Evolutionary conservation across 64 coral and sea anemone genomes (phyloP).

Genomic region (Cladopsammia gracilis): DNA sequence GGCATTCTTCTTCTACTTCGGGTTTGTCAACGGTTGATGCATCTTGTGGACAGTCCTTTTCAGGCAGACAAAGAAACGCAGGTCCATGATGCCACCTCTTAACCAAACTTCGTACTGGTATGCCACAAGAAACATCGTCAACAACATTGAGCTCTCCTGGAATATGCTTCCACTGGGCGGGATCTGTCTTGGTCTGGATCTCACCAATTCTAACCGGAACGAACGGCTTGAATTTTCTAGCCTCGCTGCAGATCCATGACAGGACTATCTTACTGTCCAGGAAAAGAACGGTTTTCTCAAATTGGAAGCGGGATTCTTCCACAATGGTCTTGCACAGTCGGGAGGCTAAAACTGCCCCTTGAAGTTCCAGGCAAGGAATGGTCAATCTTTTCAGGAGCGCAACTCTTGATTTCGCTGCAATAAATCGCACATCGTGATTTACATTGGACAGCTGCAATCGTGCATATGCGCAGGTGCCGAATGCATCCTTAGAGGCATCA

Average conservation of each 20-base stretch:
- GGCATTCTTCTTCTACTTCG: too few species aligned
- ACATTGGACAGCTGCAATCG: background rate
- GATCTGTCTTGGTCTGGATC: slow-evolving; percentile 30
- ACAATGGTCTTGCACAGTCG: slow-evolving; percentile 10
- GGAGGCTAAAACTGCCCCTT: slow-evolving; percentile 53
- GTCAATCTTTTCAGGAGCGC: slow-evolving; percentile 50
- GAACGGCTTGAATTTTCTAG: slow-evolving; percentile 39
- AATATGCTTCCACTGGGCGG: background rate
- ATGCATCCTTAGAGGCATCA: slow-evolving; percentile 8
- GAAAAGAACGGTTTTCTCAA: background rate
- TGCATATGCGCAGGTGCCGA: background rate
- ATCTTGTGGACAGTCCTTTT: too few species aligned
- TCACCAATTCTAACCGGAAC: slow-evolving; percentile 29
- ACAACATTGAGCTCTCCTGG: background rate
- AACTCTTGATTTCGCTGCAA: slow-evolving; percentile 50
- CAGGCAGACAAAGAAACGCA: too few species aligned
- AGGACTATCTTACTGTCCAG: slow-evolving; percentile 24
- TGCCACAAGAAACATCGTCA: too few species aligned
- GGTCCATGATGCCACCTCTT: too few species aligned
- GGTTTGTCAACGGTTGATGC: too few species aligned
- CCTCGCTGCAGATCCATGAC: slow-evolving; percentile 18
- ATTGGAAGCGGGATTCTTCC: slow-evolving; percentile 36
- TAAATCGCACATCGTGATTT: background rate
- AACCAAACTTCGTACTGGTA: too few species aligned
- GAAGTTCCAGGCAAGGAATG: slow-evolving; percentile 56